Conservation (phyloP, 2,888 invertebrate species). For the Idaea dimidiata region DNA sequence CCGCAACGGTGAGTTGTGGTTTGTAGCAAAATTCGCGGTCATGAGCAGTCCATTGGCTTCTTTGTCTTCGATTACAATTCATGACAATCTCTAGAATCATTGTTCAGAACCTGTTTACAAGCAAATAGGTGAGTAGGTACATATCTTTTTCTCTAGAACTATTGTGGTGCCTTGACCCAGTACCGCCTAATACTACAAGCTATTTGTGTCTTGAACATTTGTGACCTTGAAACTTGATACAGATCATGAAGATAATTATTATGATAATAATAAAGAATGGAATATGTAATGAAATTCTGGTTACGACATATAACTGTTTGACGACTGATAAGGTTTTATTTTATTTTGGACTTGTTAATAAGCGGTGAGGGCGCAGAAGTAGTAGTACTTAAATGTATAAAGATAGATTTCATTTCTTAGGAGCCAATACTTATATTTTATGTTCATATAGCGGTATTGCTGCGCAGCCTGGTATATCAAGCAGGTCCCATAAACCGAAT, state of each 20-base stretch:
- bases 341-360: neutral
- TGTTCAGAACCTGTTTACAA: constrained; percentile 47
- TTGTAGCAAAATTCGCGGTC: no score
- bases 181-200: constrained; percentile 18
- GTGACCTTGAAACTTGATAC: neutral
- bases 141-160: constrained; percentile 48
- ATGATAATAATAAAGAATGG: neutral
- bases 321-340: neutral
- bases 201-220: neutral
- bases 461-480: no score
- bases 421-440: no score
- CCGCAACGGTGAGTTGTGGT: no score
- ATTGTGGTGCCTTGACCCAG: constrained; percentile 52
- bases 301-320: neutral
- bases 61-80: no score
- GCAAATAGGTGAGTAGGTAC: constrained; percentile 27
- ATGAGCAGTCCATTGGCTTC: no score
- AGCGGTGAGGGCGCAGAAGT: no score
- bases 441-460: no score
- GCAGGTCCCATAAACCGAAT: no score
- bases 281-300: neutral
- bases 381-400: no score
- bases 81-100: constrained; percentile 7
- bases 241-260: neutral
- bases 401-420: no score